Evolutionary conservation across 2,888 invertebrate genomes (phyloP).

Genomic region (Enoplolaimus lenunculus): DNA sequence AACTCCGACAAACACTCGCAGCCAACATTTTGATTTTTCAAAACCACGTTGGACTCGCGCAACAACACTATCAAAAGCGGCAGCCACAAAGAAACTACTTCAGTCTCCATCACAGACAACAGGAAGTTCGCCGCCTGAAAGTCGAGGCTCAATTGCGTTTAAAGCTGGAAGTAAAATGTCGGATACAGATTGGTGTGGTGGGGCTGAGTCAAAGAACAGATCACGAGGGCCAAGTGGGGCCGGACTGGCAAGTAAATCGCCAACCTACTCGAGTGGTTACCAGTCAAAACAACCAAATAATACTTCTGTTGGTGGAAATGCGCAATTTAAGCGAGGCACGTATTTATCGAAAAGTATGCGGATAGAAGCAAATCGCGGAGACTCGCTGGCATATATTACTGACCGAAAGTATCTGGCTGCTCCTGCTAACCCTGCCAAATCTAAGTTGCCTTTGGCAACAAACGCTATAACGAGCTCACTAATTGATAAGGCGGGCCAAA

Average conservation of each 20-base stretch:
- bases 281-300: background rate
- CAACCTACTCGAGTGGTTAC: background rate
- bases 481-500: too few relatives aligned
- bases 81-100: conserved; percentile 35
- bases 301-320: background rate
- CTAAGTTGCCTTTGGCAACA: too few relatives aligned
- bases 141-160: too few relatives aligned
- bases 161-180: too few relatives aligned
- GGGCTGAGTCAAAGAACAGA: too few relatives aligned
- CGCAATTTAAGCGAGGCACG: conserved; percentile 29
- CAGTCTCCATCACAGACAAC: conserved; percentile 25
- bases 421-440: background rate
- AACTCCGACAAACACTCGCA: background rate
- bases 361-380: conserved; percentile 27
- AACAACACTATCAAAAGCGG: conserved; percentile 26
- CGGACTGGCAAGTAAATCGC: too few relatives aligned
- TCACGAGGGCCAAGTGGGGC: too few relatives aligned
- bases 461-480: too few relatives aligned
- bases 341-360: conserved; percentile 27
- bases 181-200: too few relatives aligned
- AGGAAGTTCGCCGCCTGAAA: background rate
- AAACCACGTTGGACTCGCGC: conserved; percentile 24
- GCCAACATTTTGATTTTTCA: background rate
- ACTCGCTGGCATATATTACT: conserved; percentile 34
- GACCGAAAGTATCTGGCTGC: conserved; percentile 27